A percentile compares a stretch with the other conserved stretches of the same genome.
Evolutionary conservation across 2,113 vertebrate species (phyloP).

Genomic region (Mirounga angustirostris): DNA sequence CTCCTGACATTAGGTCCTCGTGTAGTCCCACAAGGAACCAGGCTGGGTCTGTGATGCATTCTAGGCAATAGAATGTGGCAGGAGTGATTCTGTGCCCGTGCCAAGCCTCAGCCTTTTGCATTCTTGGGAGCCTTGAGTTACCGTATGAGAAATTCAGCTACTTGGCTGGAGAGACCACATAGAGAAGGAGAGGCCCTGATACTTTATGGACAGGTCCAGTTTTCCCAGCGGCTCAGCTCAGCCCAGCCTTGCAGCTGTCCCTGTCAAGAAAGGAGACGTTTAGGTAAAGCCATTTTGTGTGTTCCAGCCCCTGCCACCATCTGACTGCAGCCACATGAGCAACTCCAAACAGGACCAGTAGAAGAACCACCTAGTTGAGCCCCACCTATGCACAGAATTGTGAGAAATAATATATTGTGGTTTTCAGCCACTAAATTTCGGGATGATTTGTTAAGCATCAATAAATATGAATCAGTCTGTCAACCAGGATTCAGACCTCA

Average conservation of each 20-base stretch:
- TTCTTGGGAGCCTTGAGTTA: background rate
- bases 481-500: background rate
- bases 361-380: background rate
- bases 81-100: background rate
- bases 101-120: background rate
- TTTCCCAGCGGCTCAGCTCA: background rate
- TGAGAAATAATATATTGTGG: background rate
- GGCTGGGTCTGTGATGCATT: background rate
- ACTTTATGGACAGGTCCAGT: background rate
- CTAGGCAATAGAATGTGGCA: background rate
- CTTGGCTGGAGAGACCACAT: background rate
- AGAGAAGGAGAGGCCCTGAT: background rate
- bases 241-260: background rate
- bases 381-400: background rate
- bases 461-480: background rate
- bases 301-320: background rate
- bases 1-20: background rate
- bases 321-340: background rate
- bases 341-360: background rate
- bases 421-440: background rate
- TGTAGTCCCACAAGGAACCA: background rate
- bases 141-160: background rate
- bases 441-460: background rate
- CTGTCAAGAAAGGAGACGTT: background rate
- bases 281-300: background rate